Evolutionary conservation across 1,140 invertebrate genomes (phyloP), one percentile per base, ranked within the genome.

Genomic region (Eupristina koningsbergeri): DNA sequence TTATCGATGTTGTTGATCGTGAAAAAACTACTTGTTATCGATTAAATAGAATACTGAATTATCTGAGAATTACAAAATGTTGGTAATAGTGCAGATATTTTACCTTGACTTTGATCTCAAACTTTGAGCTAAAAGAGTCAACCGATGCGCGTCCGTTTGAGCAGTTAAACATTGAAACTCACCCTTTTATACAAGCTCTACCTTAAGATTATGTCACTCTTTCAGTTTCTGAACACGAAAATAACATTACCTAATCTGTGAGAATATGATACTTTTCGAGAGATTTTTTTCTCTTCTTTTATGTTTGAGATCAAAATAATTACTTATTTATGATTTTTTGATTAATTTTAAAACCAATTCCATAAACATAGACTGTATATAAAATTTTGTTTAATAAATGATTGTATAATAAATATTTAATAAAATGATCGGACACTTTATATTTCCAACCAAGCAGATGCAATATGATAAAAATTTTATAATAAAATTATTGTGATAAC

Each of bases 71-170:
- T 71, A 0, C 36, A 3, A 71, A 26, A 71, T 26, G 9, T 11
- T 36, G 3, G 17, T 41, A 11, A 22, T 71, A n/a, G 19, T 41
- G 2, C 36, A 41, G 67, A 1, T 26, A 22, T 26, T 22, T 13
- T 7, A n/a, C 11, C 36, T 26, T n/a, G 67, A 71, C 67, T 71
- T n/a, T 41, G 39, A 71, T 39, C 26, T n/a, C 22, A 41, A 71
- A 71, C 19, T 71, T 71, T 71, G 36, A 7, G n/a, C n/a, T 22
- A 71, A 71, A 71, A 39, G 67, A 41, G 39, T 71, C 67, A 41
- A 71, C 39, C 41, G 26, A n/a, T 22, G 22, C 39, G 11, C 13
- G 67, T 41, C 36, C 26, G 13, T 1, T n/a, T 34, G 41, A 17
- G 26, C 36, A 71, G 39, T 39, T 22, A 13, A 71, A 36, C 67